Conservation (phyloP, 2,113 vertebrate genomes). For the Sminthopsis crassicaudata region DNA sequence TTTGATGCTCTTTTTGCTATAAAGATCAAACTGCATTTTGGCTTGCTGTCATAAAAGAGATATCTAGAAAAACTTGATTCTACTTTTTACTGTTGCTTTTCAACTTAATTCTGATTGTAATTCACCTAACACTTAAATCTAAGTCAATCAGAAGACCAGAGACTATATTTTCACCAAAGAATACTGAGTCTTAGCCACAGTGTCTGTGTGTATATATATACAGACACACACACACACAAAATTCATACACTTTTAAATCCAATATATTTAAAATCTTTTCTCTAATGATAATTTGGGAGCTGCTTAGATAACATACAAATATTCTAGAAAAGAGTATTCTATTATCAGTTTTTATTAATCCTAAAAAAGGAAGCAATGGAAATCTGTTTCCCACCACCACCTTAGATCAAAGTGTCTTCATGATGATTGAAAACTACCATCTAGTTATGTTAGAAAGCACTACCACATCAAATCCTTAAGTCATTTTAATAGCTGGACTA, state of each 20-base stretch:
- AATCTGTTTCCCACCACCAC: too few species aligned
- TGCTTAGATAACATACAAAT: background rate
- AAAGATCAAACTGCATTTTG: background rate
- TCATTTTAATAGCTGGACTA: too few species aligned
- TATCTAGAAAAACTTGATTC: background rate
- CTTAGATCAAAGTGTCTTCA: background rate
- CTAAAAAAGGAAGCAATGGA: too few species aligned
- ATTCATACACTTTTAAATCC: background rate
- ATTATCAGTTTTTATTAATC: too few species aligned
- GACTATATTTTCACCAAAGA: background rate
- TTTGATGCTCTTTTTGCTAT: background rate
- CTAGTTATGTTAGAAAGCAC: background rate
- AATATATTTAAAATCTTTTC: background rate
- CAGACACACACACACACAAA: background rate
- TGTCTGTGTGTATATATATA: too few species aligned
- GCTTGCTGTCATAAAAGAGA: background rate
- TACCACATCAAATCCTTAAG: background rate
- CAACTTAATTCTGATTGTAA: background rate
- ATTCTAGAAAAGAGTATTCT: background rate
- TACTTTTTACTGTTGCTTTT: background rate
- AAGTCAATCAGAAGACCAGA: background rate
- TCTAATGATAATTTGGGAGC: background rate
- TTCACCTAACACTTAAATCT: background rate
- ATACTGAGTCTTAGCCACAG: background rate
- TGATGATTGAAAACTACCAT: too few species aligned